phyloP scores from a whole-genome alignment of 2,888 invertebrate genomes.

The Anthrax anthrax region DNA sequence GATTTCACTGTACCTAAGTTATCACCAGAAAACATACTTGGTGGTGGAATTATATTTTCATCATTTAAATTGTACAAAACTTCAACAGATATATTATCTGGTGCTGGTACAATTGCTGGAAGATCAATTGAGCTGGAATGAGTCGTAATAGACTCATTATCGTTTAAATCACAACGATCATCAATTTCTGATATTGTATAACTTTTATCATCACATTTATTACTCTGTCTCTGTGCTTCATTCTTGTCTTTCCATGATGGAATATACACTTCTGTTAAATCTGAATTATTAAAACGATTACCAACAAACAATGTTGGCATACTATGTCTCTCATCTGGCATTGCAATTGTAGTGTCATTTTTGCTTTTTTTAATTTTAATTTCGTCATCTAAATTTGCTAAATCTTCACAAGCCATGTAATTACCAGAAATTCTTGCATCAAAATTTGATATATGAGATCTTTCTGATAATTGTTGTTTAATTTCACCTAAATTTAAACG shows the following conservation, averaged over 20 bases:
- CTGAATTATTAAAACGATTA: constrained; percentile 41
- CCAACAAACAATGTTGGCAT: constrained; percentile 50
- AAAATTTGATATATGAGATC: constrained; percentile 44
- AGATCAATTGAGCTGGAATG: constrained; percentile 44
- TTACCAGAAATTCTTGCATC: constrained; percentile 38
- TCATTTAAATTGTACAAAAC: constrained; percentile 37
- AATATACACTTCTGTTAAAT: constrained; percentile 41
- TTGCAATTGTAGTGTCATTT: constrained; percentile 7
- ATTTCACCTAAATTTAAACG: constrained; percentile 31
- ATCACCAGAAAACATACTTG: constrained; percentile 45
- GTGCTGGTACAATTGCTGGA: constrained; percentile 37
- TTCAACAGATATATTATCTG: constrained; percentile 40
- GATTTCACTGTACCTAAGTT: constrained; percentile 17
- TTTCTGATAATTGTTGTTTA: constrained; percentile 43
- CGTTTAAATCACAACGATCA: background rate
- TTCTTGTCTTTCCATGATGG: constrained; percentile 35
- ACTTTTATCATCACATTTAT: constrained; percentile 13
- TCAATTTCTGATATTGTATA: background rate
- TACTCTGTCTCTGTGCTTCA: constrained; percentile 23
- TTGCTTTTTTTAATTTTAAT: constrained; percentile 35
- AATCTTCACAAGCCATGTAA: constrained; percentile 52
- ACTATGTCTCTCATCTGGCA: constrained; percentile 42
- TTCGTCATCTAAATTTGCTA: constrained; percentile 48
- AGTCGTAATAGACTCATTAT: constrained; percentile 29
- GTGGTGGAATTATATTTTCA: constrained; percentile 36